Conservation (phyloP, 2,113 vertebrate genomes). For the Entomyzon cyanotis region DNA sequence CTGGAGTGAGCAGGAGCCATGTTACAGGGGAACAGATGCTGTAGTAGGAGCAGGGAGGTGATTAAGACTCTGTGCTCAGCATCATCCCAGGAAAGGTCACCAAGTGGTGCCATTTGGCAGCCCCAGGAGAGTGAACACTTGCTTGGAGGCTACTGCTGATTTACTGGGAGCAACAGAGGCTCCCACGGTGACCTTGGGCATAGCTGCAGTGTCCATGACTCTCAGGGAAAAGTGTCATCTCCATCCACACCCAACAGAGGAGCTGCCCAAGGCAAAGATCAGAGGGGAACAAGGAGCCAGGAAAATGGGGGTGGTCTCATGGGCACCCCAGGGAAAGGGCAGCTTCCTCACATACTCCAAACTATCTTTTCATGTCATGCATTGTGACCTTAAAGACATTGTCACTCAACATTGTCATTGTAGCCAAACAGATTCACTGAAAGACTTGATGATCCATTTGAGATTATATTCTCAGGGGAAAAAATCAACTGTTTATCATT, state of each 20-base stretch:
- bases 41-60: neutral
- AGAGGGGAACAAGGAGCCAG: neutral
- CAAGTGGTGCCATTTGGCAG: neutral
- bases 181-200: rapidly evolving
- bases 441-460: neutral
- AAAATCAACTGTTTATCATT: neutral
- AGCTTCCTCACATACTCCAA: neutral
- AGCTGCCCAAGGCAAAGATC: neutral
- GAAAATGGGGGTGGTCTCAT: neutral
- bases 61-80: neutral
- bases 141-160: neutral
- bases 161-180: neutral
- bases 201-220: neutral
- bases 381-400: neutral
- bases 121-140: neutral
- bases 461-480: neutral
- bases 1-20: neutral
- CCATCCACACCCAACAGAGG: neutral
- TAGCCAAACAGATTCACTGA: neutral
- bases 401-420: neutral
- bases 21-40: neutral
- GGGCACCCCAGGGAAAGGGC: neutral
- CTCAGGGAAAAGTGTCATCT: neutral
- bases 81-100: neutral
- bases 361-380: neutral